Evolutionary conservation across 1,140 invertebrate species (phyloP).

Genomic region (Brachionus paranguensis): DNA sequence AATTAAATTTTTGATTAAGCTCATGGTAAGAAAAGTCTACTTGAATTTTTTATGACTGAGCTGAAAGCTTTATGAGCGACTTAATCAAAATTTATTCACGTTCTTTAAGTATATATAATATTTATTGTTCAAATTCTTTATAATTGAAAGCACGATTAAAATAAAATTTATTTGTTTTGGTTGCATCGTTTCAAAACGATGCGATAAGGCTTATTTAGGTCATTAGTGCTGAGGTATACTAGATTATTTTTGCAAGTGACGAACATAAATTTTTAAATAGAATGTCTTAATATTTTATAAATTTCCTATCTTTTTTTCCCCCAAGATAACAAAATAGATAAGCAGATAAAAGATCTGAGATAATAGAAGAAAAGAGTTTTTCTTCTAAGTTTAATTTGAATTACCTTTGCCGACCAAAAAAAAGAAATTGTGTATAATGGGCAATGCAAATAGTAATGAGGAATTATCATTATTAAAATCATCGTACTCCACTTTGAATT

Average conservation of each 20-base stretch:
- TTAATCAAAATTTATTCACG: neutral
- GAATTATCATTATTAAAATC: constrained; percentile 17
- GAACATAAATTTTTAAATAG: neutral
- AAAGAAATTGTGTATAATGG: neutral
- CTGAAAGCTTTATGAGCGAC: neutral
- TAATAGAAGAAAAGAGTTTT: neutral
- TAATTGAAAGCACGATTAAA: constrained; percentile 22
- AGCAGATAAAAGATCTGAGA: neutral
- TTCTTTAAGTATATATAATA: neutral
- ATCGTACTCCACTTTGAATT: constrained; percentile 27
- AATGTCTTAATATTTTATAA: constrained; percentile 5
- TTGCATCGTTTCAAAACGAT: neutral
- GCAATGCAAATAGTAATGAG: neutral
- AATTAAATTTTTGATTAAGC: neutral
- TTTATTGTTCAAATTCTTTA: neutral
- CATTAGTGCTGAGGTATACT: neutral
- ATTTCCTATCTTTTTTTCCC: neutral
- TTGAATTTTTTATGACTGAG: neutral
- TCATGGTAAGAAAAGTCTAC: neutral
- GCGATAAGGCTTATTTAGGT: constrained; percentile 11
- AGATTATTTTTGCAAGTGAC: neutral
- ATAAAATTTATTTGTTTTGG: neutral
- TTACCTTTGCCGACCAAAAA: neutral
- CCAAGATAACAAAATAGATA: neutral
- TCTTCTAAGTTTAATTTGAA: constrained; percentile 3